Evolutionary conservation across 2,888 invertebrate species (phyloP).

Genomic region (Cephus pulcher): DNA sequence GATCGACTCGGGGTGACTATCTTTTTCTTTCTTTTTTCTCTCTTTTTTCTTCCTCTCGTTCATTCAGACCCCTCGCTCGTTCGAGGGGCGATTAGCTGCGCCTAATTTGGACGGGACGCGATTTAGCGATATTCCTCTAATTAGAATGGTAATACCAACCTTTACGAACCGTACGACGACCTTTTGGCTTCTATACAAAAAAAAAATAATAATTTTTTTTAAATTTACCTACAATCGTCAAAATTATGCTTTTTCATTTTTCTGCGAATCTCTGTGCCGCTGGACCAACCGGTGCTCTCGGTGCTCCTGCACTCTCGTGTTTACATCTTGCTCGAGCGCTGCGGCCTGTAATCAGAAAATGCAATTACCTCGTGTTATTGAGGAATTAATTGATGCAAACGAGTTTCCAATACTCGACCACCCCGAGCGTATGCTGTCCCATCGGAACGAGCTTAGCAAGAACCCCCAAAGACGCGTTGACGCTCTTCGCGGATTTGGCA

Average conservation of each 20-base stretch:
- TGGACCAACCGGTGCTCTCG: neutral
- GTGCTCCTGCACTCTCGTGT: neutral
- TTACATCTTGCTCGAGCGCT: neutral
- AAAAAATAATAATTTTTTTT: neutral
- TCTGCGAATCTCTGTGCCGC: neutral
- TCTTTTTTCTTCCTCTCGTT: constrained; percentile 19
- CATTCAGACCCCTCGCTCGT: constrained; percentile 10
- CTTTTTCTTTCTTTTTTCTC: constrained; percentile 26
- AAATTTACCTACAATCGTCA: neutral
- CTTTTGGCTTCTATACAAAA: neutral
- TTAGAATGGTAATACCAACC: constrained; percentile 52
- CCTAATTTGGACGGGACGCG: constrained; percentile 39
- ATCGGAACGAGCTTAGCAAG: neutral
- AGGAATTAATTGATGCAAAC: constrained; percentile 56
- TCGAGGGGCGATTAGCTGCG: constrained; percentile 37
- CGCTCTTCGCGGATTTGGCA: neutral
- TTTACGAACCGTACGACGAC: constrained; percentile 44
- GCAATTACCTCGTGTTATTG: constrained; percentile 53
- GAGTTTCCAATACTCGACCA: constrained; percentile 48
- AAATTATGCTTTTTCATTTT: neutral
- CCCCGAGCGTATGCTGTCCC: neutral
- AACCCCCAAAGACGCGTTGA: neutral
- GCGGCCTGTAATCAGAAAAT: constrained; percentile 37
- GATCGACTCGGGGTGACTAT: constrained; percentile 17
- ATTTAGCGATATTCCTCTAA: constrained; percentile 50